phyloP scores from a whole-genome alignment of 2,888 invertebrate genomes.

The Eupeodes latifasciatus region DNA sequence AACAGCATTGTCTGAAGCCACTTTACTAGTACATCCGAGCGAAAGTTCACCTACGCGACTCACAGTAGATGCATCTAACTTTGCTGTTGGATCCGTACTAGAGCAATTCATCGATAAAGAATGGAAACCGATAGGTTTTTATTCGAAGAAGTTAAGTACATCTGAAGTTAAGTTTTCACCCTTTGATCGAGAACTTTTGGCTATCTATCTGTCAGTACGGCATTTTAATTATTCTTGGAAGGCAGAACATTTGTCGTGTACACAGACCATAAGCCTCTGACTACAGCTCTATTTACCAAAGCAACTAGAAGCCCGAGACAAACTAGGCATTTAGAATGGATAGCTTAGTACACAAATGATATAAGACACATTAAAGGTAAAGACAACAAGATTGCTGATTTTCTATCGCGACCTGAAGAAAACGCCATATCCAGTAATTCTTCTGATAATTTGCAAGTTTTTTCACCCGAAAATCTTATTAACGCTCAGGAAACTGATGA shows the following conservation, averaged over 20 bases:
- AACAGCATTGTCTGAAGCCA: neutral
- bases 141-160: constrained; percentile 8
- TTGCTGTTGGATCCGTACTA: constrained; percentile 6
- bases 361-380: constrained; percentile 20
- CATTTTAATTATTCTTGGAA: no score
- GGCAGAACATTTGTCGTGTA: no score
- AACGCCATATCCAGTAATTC: neutral
- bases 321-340: constrained; percentile 6
- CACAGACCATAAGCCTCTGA: no score
- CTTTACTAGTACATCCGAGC: neutral
- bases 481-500: neutral
- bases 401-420: constrained; percentile 16
- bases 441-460: neutral
- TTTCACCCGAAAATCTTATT: constrained; percentile 83
- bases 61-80: constrained; percentile 9
- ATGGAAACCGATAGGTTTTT: constrained; percentile 26
- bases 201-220: neutral
- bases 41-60: constrained; percentile 5
- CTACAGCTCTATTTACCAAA: no score
- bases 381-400: constrained; percentile 17
- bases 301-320: no score
- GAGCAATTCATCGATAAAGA: constrained; percentile 13
- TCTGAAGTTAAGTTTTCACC: neutral
- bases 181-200: neutral
- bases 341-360: constrained; percentile 23